phyloP scores from a whole-genome alignment of 1,140 invertebrate genomes.

The Metaphire vulgaris region DNA sequence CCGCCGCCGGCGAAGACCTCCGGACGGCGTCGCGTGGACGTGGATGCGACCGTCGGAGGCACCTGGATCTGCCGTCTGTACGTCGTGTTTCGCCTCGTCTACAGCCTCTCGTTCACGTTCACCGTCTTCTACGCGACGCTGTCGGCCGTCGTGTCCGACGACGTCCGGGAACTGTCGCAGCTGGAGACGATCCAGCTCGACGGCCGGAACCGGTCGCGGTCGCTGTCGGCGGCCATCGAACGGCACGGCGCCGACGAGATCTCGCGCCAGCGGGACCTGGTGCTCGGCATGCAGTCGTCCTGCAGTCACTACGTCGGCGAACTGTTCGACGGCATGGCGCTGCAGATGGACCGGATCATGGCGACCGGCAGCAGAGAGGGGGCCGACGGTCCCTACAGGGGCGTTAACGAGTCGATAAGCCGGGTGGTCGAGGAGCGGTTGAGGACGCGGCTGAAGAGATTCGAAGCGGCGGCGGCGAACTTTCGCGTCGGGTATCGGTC shows the following conservation, averaged over 20 bases:
- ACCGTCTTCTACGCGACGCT: slow-evolving; percentile 27
- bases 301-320: slow-evolving; percentile 28
- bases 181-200: slow-evolving; percentile 19
- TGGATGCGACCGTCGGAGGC: too few species aligned
- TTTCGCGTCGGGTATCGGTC: neutral
- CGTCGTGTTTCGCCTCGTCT: slow-evolving; percentile 20
- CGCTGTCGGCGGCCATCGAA: slow-evolving; percentile 2
- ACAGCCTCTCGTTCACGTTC: slow-evolving; percentile 28
- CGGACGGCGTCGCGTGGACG: too few species aligned
- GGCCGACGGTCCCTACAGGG: neutral
- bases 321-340: slow-evolving; percentile 18
- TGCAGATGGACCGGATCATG: slow-evolving; percentile 23
- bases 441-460: neutral
- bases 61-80: slow-evolving; percentile 6
- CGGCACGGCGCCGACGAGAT: slow-evolving; percentile 10
- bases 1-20: neutral
- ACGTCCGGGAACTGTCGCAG: slow-evolving; percentile 13
- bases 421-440: slow-evolving; percentile 6
- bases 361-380: too few species aligned
- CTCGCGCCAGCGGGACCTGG: slow-evolving; percentile 16
- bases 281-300: slow-evolving; percentile 23
- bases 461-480: neutral
- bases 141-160: slow-evolving; percentile 15
- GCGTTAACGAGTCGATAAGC: neutral
- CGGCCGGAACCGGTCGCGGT: slow-evolving; percentile 1